Evolutionary conservation across 2,888 invertebrate species (phyloP).

Genomic region (Apotomis capreana): DNA sequence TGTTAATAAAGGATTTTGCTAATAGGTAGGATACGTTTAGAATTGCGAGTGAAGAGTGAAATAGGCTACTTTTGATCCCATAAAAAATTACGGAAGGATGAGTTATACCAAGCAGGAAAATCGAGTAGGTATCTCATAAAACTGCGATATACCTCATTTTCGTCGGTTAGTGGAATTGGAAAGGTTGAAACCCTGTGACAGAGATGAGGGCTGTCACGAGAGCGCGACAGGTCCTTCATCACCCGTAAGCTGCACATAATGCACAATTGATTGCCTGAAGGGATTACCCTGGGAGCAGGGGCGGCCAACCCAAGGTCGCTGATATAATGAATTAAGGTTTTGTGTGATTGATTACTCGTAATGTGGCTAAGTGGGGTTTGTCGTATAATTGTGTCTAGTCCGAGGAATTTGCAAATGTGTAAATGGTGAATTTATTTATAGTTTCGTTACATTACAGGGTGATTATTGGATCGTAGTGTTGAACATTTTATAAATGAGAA

Average conservation of each 20-base stretch:
- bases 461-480: too few relatives aligned
- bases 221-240: conserved; percentile 33
- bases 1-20: too few relatives aligned
- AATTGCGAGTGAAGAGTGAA: too few relatives aligned
- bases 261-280: conserved; percentile 34
- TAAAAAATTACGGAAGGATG: too few relatives aligned
- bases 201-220: conserved; percentile 12
- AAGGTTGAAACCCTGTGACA: conserved; percentile 4
- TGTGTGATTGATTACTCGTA: conserved; percentile 23
- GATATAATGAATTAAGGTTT: conserved; percentile 22
- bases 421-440: too few relatives aligned
- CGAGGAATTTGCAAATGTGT: too few relatives aligned
- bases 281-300: conserved; percentile 25
- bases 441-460: too few relatives aligned
- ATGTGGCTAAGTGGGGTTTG: background rate
- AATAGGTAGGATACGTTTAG: too few relatives aligned
- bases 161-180: background rate
- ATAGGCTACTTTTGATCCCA: too few relatives aligned
- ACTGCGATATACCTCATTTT: background rate
- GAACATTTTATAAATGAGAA: too few relatives aligned
- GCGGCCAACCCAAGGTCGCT: conserved; percentile 27
- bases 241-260: conserved; percentile 23
- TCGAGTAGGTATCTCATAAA: background rate
- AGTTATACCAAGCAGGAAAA: too few relatives aligned
- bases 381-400: too few relatives aligned